Evolutionary conservation across 2,113 vertebrate genomes (phyloP).

Genomic region (Ceratotherium simum): DNA sequence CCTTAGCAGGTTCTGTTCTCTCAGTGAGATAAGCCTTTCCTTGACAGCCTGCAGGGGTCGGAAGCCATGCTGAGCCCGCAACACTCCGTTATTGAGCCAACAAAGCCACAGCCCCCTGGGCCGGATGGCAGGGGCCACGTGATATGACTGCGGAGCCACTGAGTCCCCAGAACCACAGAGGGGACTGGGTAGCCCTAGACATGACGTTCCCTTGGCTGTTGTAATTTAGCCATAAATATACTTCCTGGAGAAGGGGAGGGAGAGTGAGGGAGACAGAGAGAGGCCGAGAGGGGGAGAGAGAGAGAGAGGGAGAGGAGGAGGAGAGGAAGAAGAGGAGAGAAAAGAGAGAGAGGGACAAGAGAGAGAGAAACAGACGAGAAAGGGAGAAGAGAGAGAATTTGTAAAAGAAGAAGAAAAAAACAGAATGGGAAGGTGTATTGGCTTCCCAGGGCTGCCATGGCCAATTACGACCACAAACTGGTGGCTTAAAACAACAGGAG

Average conservation of each 20-base stretch:
- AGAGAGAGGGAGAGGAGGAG: not conserved
- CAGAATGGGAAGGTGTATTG: fast-evolving
- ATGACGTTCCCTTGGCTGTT: no score
- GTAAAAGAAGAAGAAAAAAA: no score
- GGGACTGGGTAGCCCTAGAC: no score
- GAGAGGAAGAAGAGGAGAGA: no score
- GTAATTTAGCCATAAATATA: no score
- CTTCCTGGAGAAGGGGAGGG: not conserved
- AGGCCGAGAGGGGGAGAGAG: not conserved
- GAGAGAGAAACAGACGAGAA: no score
- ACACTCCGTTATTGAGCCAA: not conserved
- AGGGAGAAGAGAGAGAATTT: not conserved
- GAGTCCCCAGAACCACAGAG: no score
- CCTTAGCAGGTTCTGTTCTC: not conserved
- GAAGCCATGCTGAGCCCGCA: no score
- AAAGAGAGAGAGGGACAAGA: no score
- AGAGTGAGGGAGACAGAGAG: not conserved
- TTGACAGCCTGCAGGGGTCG: not conserved
- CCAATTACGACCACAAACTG: no score
- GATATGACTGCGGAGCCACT: not conserved
- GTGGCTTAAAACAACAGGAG: no score
- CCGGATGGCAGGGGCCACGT: no score
- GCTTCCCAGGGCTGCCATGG: fast-evolving
- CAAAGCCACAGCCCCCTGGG: not conserved
- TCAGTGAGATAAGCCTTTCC: not conserved